phyloP scores from a whole-genome alignment of 2,113 vertebrate species.

The Tor tambroides region DNA sequence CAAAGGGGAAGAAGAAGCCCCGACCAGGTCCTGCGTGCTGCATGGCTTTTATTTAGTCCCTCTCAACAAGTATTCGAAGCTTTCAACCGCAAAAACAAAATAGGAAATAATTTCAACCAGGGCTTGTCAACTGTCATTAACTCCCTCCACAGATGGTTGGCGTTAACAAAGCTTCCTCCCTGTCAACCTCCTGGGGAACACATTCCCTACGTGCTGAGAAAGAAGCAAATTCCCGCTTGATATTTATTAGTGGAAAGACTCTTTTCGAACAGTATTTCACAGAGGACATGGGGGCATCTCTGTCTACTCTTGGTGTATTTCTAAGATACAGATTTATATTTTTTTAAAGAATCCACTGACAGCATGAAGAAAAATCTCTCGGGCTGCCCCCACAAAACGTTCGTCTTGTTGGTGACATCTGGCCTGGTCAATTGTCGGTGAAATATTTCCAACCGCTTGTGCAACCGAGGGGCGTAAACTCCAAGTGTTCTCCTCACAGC shows the following conservation, averaged over 20 bases:
- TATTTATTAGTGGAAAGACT: slow-evolving; percentile 58
- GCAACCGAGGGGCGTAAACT: slow-evolving; percentile 39
- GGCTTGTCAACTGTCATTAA: slow-evolving; percentile 35
- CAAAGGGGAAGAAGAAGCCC: slow-evolving; percentile 25
- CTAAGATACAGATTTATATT: slow-evolving; percentile 33
- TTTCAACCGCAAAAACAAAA: slow-evolving; percentile 49
- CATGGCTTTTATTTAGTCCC: slow-evolving; percentile 49
- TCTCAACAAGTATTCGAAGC: slow-evolving; percentile 37
- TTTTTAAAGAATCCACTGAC: slow-evolving; percentile 16
- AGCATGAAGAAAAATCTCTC: not conserved
- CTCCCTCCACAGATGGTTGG: slow-evolving; percentile 59
- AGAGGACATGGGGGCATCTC: slow-evolving; percentile 14
- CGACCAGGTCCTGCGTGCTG: slow-evolving; percentile 32
- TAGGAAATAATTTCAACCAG: slow-evolving; percentile 49
- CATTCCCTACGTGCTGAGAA: slow-evolving; percentile 44
- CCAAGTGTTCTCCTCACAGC: slow-evolving; percentile 19
- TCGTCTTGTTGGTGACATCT: slow-evolving; percentile 30
- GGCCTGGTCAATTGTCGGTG: slow-evolving; percentile 35
- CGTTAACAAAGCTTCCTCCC: slow-evolving; percentile 54
- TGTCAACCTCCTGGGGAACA: slow-evolving; percentile 45
- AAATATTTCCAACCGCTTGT: slow-evolving; percentile 32
- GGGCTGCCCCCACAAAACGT: not conserved
- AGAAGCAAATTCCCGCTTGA: slow-evolving; percentile 39
- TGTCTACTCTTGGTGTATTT: slow-evolving; percentile 22
- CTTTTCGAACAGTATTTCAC: slow-evolving; percentile 45